These are phyloP conservation scores for Dromaius novaehollandiae DNA, from an alignment of 2,113 vertebrate species.

Conservation along the genomic window DNA sequence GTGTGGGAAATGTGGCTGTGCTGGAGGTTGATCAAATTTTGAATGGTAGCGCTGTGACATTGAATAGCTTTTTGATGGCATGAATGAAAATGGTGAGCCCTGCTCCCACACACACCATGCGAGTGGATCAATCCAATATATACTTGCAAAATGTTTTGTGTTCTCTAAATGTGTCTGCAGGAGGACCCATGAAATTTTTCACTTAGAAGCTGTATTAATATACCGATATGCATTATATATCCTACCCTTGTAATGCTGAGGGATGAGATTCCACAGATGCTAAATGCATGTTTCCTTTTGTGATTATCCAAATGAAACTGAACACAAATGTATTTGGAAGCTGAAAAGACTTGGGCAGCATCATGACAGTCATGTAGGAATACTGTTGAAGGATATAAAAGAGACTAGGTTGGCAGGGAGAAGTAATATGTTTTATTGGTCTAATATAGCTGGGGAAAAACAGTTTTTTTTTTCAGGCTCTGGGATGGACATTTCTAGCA, in stretches of 20 bases:
- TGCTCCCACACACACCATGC: not conserved
- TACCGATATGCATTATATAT: not conserved
- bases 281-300: not conserved
- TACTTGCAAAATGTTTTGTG: not conserved
- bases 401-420: not conserved
- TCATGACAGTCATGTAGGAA: not conserved
- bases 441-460: not conserved
- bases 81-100: not conserved
- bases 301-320: not conserved
- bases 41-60: too few relatives aligned
- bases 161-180: not conserved
- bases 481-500: not conserved
- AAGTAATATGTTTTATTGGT: not conserved
- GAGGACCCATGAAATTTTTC: not conserved
- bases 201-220: not conserved
- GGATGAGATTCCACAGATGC: not conserved
- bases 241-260: not conserved
- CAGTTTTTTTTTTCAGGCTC: conserved; percentile 19
- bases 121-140: not conserved
- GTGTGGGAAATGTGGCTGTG: not conserved
- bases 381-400: not conserved
- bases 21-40: not conserved
- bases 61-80: not conserved
- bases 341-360: not conserved
- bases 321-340: not conserved